Conservation (phyloP, 2,113 vertebrate genomes). For the Hymenochirus boettgeri region DNA sequence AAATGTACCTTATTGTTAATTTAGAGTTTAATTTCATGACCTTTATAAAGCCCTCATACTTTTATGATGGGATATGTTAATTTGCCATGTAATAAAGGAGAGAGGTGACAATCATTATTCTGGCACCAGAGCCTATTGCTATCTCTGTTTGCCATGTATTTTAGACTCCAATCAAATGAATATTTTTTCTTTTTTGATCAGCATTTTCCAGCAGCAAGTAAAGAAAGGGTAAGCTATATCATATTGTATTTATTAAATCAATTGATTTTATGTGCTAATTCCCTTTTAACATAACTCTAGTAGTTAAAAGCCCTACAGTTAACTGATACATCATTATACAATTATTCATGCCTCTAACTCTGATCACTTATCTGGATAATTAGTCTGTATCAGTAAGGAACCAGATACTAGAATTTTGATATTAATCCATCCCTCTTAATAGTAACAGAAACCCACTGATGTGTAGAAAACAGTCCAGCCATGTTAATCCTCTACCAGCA, state of each 20-base stretch:
- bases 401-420: slow-evolving; percentile 71
- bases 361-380: slow-evolving; percentile 77
- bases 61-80: too few species aligned
- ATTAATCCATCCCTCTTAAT: slow-evolving; percentile 71
- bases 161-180: too few species aligned
- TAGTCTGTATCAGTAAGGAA: slow-evolving; percentile 70
- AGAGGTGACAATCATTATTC: too few species aligned
- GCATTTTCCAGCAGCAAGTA: too few species aligned
- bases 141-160: too few species aligned
- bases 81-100: too few species aligned
- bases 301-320: slow-evolving; percentile 44
- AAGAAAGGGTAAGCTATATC: too few species aligned
- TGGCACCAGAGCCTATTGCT: too few species aligned
- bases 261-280: background rate
- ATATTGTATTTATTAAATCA: background rate
- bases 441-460: slow-evolving; percentile 47
- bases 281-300: slow-evolving; percentile 32
- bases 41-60: too few species aligned
- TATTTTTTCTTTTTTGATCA: too few species aligned
- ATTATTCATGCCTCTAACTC: slow-evolving; percentile 56
- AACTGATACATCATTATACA: slow-evolving; percentile 47
- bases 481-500: slow-evolving; percentile 60
- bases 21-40: too few species aligned
- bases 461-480: slow-evolving; percentile 59
- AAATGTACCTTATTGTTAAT: too few species aligned